These are phyloP conservation scores for Hylaeus volcanicus DNA, from an alignment of 1,140 invertebrate species.

Conservation along the genomic window DNA sequence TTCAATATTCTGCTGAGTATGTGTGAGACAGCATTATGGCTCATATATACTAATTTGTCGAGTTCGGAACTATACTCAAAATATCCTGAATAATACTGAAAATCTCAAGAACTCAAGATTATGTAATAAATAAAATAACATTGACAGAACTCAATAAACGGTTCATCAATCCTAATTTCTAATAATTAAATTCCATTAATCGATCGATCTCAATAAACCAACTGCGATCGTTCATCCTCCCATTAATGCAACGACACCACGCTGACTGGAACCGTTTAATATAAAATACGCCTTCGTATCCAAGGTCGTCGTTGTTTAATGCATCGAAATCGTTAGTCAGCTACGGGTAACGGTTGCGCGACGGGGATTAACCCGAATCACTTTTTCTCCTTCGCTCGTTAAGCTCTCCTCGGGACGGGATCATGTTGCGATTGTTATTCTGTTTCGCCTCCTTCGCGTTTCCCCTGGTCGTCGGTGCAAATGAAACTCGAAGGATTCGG, in stretches of 20 bases:
- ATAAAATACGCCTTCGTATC: background rate
- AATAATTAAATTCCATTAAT: no score
- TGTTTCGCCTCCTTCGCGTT: background rate
- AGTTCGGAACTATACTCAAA: no score
- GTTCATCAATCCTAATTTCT: no score
- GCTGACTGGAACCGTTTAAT: background rate
- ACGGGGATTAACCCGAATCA: background rate
- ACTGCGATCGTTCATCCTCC: no score
- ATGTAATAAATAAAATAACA: no score
- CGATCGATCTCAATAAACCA: no score
- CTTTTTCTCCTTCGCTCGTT: background rate
- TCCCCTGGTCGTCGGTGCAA: conserved; percentile 20
- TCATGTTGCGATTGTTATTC: conserved; percentile 6
- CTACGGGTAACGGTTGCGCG: background rate
- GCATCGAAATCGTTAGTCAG: background rate
- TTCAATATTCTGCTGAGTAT: no score
- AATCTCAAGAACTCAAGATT: no score
- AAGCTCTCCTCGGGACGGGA: background rate
- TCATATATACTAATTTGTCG: no score
- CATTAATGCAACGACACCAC: background rate
- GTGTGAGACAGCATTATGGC: no score
- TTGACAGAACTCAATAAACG: no score
- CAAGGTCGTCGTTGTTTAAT: background rate
- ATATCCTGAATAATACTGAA: no score
- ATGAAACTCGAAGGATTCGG: conserved; percentile 57